Conservation (phyloP, 92 coral and sea anemone species). For the Bergia sp. region DNA sequence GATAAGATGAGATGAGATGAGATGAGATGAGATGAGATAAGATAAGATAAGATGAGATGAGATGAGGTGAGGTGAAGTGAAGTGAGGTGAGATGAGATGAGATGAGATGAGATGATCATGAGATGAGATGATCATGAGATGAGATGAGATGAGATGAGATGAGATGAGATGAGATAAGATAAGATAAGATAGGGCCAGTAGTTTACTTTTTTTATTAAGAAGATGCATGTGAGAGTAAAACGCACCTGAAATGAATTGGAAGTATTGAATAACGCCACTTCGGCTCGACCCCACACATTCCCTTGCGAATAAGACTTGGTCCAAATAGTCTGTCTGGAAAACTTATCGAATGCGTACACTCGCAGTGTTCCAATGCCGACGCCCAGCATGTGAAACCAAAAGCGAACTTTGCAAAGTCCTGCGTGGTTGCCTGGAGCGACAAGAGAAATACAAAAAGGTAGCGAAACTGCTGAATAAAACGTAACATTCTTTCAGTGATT, state of each 20-base stretch:
- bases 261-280: slow-evolving; percentile 69
- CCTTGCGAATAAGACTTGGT: slow-evolving; percentile 55
- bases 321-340: slow-evolving; percentile 69
- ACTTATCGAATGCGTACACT: slow-evolving; percentile 62
- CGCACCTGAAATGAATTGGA: slow-evolving; percentile 71
- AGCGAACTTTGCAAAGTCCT: slow-evolving; percentile 79
- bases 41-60: no score
- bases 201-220: no score
- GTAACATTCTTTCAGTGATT: background rate
- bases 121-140: background rate
- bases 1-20: background rate
- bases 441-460: background rate
- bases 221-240: background rate
- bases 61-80: background rate
- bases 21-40: background rate
- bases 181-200: no score
- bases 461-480: background rate
- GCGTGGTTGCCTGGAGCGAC: slow-evolving; percentile 66
- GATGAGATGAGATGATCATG: no score
- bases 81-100: no score
- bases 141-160: background rate
- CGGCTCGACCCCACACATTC: slow-evolving; percentile 72
- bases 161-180: no score
- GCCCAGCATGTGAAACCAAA: slow-evolving; percentile 80
- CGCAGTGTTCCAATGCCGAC: slow-evolving; percentile 65